These are phyloP conservation scores for Andrena dorsata DNA, from an alignment of 2,888 invertebrate species.

Conservation along the genomic window DNA sequence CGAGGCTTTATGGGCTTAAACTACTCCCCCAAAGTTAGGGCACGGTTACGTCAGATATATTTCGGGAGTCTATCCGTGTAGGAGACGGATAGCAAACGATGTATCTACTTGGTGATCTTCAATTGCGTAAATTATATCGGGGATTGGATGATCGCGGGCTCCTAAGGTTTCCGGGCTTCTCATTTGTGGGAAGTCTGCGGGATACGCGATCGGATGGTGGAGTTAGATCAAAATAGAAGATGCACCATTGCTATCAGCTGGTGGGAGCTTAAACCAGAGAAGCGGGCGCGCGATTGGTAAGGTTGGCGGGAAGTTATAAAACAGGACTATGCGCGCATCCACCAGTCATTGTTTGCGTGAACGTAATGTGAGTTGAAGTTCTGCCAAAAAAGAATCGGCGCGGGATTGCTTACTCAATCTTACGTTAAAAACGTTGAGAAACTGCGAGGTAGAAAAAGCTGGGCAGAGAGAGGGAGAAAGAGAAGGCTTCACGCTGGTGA, in stretches of 20 bases:
- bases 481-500: background rate
- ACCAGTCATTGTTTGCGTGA: background rate
- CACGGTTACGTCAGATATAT: background rate
- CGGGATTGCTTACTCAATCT: background rate
- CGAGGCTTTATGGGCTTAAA: background rate
- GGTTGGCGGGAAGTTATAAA: slow-evolving; percentile 17
- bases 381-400: background rate
- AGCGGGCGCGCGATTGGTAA: background rate
- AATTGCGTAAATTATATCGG: too few species aligned
- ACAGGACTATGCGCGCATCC: background rate
- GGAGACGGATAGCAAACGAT: too few species aligned
- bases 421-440: background rate
- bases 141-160: too few species aligned
- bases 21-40: background rate
- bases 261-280: too few species aligned
- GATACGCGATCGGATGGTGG: too few species aligned
- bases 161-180: too few species aligned
- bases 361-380: background rate
- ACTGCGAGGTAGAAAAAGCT: background rate
- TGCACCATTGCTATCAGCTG: too few species aligned
- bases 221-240: too few species aligned
- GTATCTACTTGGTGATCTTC: too few species aligned
- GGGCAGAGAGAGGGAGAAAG: background rate
- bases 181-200: too few species aligned
- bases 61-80: too few species aligned